Conservation (phyloP, 1,140 invertebrate genomes). For the Drosophila ogumai region DNA sequence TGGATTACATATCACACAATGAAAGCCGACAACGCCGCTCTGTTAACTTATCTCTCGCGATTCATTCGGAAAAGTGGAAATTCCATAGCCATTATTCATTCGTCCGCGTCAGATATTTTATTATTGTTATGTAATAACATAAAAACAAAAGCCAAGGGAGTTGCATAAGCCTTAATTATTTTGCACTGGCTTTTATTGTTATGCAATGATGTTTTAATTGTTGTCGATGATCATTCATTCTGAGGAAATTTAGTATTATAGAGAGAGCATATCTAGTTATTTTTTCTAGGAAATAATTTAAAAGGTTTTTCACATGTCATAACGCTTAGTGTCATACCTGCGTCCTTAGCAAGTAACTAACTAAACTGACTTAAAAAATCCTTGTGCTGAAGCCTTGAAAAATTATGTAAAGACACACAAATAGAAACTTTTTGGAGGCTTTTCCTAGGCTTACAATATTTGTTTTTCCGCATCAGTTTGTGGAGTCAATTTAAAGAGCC, state of each 20-base stretch:
- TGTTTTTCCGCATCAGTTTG: conserved; percentile 17
- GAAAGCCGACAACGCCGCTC: conserved; percentile 11
- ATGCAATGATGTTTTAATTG: not conserved
- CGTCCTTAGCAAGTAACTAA: too few species aligned
- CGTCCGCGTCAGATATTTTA: conserved; percentile 1
- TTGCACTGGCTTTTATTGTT: not conserved
- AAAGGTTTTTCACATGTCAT: too few species aligned
- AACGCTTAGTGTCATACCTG: too few species aligned
- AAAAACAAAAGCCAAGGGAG: conserved; percentile 1
- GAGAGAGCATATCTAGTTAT: not conserved
- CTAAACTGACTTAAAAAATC: too few species aligned
- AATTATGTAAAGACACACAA: not conserved
- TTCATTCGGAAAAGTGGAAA: conserved; percentile 43
- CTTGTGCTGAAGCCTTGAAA: not conserved
- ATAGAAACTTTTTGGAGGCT: not conserved
- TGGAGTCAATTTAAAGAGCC: conserved; percentile 10
- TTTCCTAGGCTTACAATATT: conserved; percentile 7
- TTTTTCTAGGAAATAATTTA: not conserved
- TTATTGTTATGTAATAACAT: conserved; percentile 13
- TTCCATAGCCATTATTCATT: conserved; percentile 21
- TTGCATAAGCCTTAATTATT: conserved; percentile 3
- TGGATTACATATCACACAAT: conserved; percentile 46
- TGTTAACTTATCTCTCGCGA: conserved; percentile 24
- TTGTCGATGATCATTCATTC: not conserved
- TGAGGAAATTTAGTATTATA: not conserved